phyloP scores from a whole-genome alignment of 2,797 vertebrate species.

The Gymnoscopelus microlampas region DNA sequence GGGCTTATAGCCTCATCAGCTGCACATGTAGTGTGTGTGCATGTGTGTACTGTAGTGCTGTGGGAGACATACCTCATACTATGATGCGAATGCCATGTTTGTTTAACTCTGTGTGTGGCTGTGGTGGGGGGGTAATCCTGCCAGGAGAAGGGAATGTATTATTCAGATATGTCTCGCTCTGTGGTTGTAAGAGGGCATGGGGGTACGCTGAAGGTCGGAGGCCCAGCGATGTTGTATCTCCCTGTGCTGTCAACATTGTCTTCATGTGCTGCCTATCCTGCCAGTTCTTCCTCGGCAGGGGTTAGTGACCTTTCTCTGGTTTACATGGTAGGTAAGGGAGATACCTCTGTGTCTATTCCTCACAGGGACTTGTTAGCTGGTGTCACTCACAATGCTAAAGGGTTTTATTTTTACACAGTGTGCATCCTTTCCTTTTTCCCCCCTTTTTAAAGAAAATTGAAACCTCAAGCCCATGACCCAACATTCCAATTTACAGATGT shows the following conservation, averaged over 20 bases:
- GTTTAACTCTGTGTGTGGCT: conserved; percentile 40
- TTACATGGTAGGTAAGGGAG: conserved; percentile 28
- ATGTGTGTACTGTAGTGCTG: conserved; percentile 46
- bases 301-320: conserved; percentile 61
- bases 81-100: conserved; percentile 51
- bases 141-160: conserved; percentile 71
- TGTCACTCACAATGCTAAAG: conserved; percentile 41
- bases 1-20: conserved; percentile 17
- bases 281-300: conserved; percentile 51
- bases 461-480: not conserved
- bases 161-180: conserved; percentile 72
- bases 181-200: conserved; percentile 59
- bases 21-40: conserved; percentile 45
- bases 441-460: no score
- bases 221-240: conserved; percentile 54
- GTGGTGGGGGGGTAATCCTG: conserved; percentile 38
- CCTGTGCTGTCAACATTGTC: conserved; percentile 61
- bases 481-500: no score
- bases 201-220: conserved; percentile 74
- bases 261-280: conserved; percentile 52
- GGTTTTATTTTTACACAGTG: conserved; percentile 14
- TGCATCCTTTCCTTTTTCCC: not conserved
- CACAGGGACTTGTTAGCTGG: conserved; percentile 45
- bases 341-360: conserved; percentile 28
- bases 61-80: conserved; percentile 40